phyloP scores from a whole-genome alignment of 2,797 vertebrate genomes.

The Mormyrus proboscirostris region DNA sequence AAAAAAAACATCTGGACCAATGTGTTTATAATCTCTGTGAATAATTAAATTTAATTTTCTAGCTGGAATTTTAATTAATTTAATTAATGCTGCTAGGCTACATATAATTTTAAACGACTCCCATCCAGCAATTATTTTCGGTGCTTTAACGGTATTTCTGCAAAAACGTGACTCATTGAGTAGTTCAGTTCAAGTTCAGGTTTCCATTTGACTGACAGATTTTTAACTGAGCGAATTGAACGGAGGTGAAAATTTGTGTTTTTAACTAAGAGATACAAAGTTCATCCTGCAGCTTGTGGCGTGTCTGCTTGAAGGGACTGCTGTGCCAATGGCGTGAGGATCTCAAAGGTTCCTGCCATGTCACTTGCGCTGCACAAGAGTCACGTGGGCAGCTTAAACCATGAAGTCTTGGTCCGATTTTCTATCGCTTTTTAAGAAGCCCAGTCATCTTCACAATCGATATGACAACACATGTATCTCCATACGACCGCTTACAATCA shows the following conservation, averaged over 20 bases:
- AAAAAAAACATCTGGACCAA: background rate
- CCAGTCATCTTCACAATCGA: background rate
- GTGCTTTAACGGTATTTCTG: background rate
- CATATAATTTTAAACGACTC: background rate
- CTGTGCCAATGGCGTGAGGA: constrained; percentile 51
- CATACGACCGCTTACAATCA: background rate
- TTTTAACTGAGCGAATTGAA: background rate
- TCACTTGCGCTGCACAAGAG: constrained; percentile 33
- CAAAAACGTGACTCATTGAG: background rate
- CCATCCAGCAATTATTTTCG: background rate
- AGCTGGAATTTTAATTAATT: background rate
- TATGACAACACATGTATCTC: background rate
- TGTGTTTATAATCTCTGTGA: background rate
- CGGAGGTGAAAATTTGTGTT: background rate
- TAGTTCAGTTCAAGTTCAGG: background rate
- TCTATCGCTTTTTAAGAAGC: background rate
- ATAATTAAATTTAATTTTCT: background rate
- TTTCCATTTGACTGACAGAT: background rate
- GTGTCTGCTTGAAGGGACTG: constrained; percentile 50
- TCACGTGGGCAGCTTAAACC: background rate
- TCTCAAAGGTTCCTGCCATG: constrained; percentile 55
- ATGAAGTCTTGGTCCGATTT: background rate
- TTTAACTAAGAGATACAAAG: constrained; percentile 54
- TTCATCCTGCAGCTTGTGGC: constrained; percentile 42
- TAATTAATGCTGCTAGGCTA: background rate